Base-by-base conservation (phyloP, 2,797 vertebrate genomes). In the Heliangelus exortis region DNA sequence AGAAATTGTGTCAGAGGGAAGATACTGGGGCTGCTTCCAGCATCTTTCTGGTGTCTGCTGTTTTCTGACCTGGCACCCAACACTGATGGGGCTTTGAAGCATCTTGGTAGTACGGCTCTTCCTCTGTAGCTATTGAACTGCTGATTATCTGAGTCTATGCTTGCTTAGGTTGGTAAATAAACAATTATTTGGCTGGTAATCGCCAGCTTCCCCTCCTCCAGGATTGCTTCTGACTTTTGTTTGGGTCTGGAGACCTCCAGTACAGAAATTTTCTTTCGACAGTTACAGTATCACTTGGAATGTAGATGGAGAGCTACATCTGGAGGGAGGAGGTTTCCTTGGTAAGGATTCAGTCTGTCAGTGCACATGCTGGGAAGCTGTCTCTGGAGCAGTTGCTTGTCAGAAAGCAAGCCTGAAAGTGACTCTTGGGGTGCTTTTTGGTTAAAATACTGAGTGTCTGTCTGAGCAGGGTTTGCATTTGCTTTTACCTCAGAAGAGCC, bases 131-230 rank as follows among this genome's bases (percentile, higher is more conserved):
- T 47, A 7, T 65, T 79, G 65, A 74, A 59, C 61, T 93, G 62
- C 41, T 68, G 33, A 26, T 50, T 83, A 66, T 51, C 69, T 62
- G 68, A 84, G 71, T 68, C 53, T 55, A 15, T 10, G 1, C n/a
- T 93, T 89, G 65, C 54, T 89, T 83, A 77, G 50, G 39, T 43
- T 68, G 48, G 79, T 26, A 92, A 94, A 65, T 62, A 83, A 80
- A 59, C 21, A 78, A 9, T 50, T 45, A 17, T 57, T 84, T 69
- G 67, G 29, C 2, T 21, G 15, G 29, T 51, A 74, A 65, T 51
- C 51, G 50, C 74, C 57, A 55, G 34, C 17, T 36, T 36, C 25
- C 15, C 23, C 63, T 85, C 13, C 34, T 21, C 15, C 18, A 19
- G 69, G 78, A 79, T 8, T 45, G 45, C 28, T 59, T 72, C 45